Evolutionary conservation across 2,888 invertebrate species (phyloP), one percentile per base, ranked within the genome.

Genomic region (Schizotus pectinicornis): DNA sequence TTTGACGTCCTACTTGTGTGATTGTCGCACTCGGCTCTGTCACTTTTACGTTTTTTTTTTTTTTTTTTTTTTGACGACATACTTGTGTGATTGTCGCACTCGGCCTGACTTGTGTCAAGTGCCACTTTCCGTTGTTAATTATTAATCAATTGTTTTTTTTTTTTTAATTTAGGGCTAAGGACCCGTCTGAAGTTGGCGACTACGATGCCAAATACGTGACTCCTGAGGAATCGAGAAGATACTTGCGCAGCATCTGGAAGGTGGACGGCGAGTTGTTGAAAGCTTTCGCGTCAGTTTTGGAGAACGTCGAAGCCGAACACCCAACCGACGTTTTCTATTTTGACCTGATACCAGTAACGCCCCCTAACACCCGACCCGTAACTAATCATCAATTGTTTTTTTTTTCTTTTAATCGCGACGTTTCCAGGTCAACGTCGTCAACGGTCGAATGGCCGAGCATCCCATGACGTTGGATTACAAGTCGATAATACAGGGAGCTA

Each of bases 311-410:
- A 7, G 66, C 74, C 0, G 80, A 83, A 54, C 79, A 86, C 67
- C 88, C 93, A 0, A 90, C 91, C 0, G 94, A 98, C 79, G 77
- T 90, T 51, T 92, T 98, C 76, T 99, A 96, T 74, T 85, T 94
- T 77, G 89, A 93, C 64, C 81, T 88, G 0, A 75, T 99, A 12
- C 88, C 92, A 2, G 96, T 99, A 0, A 84, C 94, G 12, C 97
- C 99, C 0, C 88, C 93, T 0, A 89, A 88, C 74, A 89, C 91
- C 7, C 83, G 99, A 67, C 98, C 98, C 85, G 83, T 74, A 83
- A 67, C 70, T 69, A 33, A 22, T 14, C 14, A 45, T 39, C 7
- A 9, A 43, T 45, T 41, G 11, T 8, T 48, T 22, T 22, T 22
- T 22, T 22, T 3, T 22, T 3, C 2, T 22, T 22, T 22, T 5